Evolutionary conservation across 2,888 invertebrate genomes (phyloP), one percentile per base, ranked within the genome.

Genomic region (Megaustenia siamemsis): DNA sequence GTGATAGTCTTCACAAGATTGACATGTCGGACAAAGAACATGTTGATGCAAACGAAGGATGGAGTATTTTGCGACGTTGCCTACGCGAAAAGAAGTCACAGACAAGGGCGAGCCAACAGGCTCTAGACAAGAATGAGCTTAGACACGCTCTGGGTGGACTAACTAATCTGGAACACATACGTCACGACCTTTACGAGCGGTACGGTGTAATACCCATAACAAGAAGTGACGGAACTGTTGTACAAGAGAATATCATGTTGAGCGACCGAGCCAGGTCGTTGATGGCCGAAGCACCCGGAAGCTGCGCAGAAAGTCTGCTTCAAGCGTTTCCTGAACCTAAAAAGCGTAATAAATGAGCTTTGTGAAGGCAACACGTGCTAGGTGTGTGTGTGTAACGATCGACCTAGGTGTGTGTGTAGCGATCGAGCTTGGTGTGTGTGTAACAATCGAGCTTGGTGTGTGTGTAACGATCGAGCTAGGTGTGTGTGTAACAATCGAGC

Each of bases 161-260:
- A 86, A 86, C 89, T 10, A 89, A 91, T 84, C 71, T 88, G 71
- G 90, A 91, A 21, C 86, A 86, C 53, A 87, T 90, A 15, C 87
- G 91, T 38, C 83, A 87, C 79, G 92, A 92, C 76, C 86, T 92
- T 63, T 92, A 92, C 84, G 87, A 90, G 77, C 75, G 91, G 32
- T 92, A 92, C 76, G 92, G 92, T 6, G 85, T 92, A 28, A 81
- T 91, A 18, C 92, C 92, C 5, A 88, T 86, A 1, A 71, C 88
- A 1, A 83, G 85, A 40, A 86, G 86, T 4, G 90, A 92, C 38
- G 92, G 92, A 18, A 86, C 85, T 1, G 82, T 88, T 21, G 88
- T 89, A 10, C 89, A 88, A 86, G 90, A 90, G 69, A 91, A 92
- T 86, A 87, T 87, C 21, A 92, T 92, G 92, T 89, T 91, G 80